These are phyloP conservation scores for Cliona cf. orientalis DNA, from an alignment of 37 sponge, comb jelly and placozoan genomes.

Conservation along the genomic window DNA sequence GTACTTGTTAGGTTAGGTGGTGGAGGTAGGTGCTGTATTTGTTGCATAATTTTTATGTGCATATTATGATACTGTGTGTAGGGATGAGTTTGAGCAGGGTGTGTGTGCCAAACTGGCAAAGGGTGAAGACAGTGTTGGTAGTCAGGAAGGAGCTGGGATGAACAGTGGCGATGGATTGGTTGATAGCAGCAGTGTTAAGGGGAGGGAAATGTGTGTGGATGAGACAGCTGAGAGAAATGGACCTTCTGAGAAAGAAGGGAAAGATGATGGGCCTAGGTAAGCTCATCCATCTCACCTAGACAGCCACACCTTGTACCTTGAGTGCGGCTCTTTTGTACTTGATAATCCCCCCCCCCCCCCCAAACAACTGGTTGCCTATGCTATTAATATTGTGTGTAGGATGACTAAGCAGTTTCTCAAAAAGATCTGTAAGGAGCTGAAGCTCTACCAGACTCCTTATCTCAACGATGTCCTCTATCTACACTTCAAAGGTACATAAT, in stretches of 20 bases:
- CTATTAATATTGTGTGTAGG: conserved; percentile 24
- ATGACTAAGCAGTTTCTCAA: conserved; percentile 85
- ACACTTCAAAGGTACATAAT: conserved; percentile 87
- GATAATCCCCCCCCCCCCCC: neutral
- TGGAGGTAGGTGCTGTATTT: too few relatives aligned
- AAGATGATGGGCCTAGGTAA: conserved; percentile 28
- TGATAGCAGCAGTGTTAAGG: too few relatives aligned
- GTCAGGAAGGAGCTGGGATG: too few relatives aligned
- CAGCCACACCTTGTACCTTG: neutral
- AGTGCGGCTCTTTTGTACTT: neutral
- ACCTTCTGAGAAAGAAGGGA: conserved; percentile 1
- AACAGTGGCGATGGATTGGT: too few relatives aligned
- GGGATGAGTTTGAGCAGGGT: too few relatives aligned
- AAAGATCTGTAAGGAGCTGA: conserved; percentile 88
- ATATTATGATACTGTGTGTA: too few relatives aligned
- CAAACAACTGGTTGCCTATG: neutral
- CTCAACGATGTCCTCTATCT: conserved; percentile 98
- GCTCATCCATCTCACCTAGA: neutral
- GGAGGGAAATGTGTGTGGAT: too few relatives aligned
- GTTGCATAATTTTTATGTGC: too few relatives aligned
- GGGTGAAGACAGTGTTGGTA: too few relatives aligned
- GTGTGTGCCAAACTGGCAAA: too few relatives aligned
- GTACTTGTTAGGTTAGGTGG: too few relatives aligned
- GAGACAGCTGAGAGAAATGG: too few relatives aligned
- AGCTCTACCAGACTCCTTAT: conserved; percentile 89